phyloP scores from a whole-genome alignment of 2,888 invertebrate genomes.

The Unio pictorum region DNA sequence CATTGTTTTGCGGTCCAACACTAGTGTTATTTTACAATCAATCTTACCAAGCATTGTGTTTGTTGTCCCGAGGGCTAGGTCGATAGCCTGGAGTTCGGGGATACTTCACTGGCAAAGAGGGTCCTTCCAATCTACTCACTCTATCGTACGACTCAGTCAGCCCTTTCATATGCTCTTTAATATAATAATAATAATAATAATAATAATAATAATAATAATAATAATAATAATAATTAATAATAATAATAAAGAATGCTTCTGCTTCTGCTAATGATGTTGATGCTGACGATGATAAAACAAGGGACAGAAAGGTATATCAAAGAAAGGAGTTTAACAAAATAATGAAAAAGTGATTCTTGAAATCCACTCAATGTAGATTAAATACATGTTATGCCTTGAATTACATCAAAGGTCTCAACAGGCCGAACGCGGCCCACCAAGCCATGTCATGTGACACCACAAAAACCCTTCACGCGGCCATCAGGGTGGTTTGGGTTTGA shows the following conservation, averaged over 20 bases:
- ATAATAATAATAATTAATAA: neutral
- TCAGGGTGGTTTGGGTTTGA: too few relatives aligned
- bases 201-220: neutral
- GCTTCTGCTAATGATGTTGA: constrained; percentile 5
- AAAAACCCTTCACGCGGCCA: too few relatives aligned
- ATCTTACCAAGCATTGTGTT: constrained; percentile 66
- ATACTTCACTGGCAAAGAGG: constrained; percentile 44
- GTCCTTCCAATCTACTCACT: constrained; percentile 29
- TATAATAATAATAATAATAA: neutral
- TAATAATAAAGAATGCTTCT: neutral
- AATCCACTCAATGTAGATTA: too few relatives aligned
- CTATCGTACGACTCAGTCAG: constrained; percentile 23
- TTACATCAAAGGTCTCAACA: too few relatives aligned
- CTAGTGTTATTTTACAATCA: neutral
- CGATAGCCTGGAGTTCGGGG: constrained; percentile 44
- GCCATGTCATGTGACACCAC: too few relatives aligned
- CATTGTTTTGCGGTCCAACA: too few relatives aligned
- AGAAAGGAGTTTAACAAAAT: too few relatives aligned
- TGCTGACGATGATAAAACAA: constrained; percentile 1
- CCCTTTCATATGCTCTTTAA: constrained; percentile 26
- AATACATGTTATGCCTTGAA: too few relatives aligned
- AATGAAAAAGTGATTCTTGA: too few relatives aligned
- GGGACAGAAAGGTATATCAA: too few relatives aligned
- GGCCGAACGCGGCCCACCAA: too few relatives aligned
- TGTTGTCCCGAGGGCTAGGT: constrained; percentile 36